Percentiles rank a stretch among this genome's conserved stretches.
phyloP scores from a whole-genome alignment of 1,140 invertebrate species.

The Drosophila funebris region DNA sequence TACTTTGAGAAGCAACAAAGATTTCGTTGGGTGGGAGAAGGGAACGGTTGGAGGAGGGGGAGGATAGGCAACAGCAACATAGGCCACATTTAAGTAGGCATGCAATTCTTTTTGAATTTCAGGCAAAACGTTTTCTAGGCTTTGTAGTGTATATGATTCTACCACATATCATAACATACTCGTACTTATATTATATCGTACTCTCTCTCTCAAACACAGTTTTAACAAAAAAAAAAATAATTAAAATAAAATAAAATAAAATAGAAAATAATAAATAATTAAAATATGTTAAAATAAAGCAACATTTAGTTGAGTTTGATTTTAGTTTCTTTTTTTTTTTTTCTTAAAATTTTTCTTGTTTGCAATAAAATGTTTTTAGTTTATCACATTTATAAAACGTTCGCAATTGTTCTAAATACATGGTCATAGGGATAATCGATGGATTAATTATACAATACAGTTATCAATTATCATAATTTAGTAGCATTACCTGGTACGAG shows the following conservation, averaged over 20 bases:
- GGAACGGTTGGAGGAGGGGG: background rate
- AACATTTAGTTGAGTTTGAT: slow-evolving; percentile 12
- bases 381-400: slow-evolving; percentile 71
- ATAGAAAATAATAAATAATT: slow-evolving; percentile 1
- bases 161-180: background rate
- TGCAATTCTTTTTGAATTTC: slow-evolving; percentile 1
- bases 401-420: slow-evolving; percentile 38
- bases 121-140: background rate
- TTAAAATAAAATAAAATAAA: background rate
- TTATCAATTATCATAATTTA: slow-evolving; percentile 37
- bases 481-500: slow-evolving; percentile 59
- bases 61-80: slow-evolving; percentile 13
- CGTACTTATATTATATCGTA: background rate
- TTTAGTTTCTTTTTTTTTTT: background rate
- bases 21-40: background rate
- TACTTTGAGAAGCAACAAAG: slow-evolving; percentile 10
- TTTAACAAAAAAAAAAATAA: background rate
- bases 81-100: slow-evolving; percentile 9
- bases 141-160: background rate
- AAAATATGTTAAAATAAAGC: slow-evolving; percentile 4
- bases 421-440: slow-evolving; percentile 23
- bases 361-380: slow-evolving; percentile 58
- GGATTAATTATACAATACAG: slow-evolving; percentile 20
- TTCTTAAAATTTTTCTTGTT: slow-evolving; percentile 16
- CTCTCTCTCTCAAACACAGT: background rate